Base-by-base conservation (phyloP, 2,113 vertebrate genomes). In the Bos javanicus region DNA sequence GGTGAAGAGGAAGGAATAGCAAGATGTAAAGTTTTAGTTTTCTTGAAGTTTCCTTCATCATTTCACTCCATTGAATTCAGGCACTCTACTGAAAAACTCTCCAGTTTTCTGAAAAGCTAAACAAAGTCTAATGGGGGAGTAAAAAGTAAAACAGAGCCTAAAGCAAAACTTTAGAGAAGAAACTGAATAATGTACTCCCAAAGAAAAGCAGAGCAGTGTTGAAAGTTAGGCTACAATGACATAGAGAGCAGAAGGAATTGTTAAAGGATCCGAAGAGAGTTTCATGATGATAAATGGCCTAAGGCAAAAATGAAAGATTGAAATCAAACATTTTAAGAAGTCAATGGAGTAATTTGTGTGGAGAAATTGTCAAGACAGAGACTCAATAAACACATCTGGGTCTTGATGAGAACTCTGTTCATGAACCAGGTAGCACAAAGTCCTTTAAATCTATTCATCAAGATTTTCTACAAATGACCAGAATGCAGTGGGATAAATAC, bases 261-360 rank as follows among this genome's bases (percentile, higher is more conserved):
- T 93, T 91, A 46, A 54, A 96, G 33, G 54, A 95, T 60, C 10
- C 13, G 39, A 30, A 85, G 76, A 94, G 33, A 80, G 26, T 91
- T 15, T 95, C 95, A 96, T 56, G 84, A 91, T 90, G 48, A 97
- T 91, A 60, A 95, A 91, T 36, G 21, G 57, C 36, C 46, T 67
- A 92, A 88, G 26, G 93, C n/a, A 93, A 95, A 96, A 97, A 87
- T 36, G 43, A 78, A 94, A 96, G 90, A 87, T 2, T 96, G 23
- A 13, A 95, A 81, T 87, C 54, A 95, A 43, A 91, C 88, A 26
- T 87, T 97, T 89, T 59, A 82, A 33, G 62, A 28, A 89, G 82
- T 87, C 71, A 95, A 64, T 74, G 56, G 30, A 90, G 71, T 87
- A 92, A 94, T 92, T 48, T 96, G n/a, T 74, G 46, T 17, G 93